phyloP scores from a whole-genome alignment of 2,888 invertebrate genomes.

The Polietes domitor region DNA sequence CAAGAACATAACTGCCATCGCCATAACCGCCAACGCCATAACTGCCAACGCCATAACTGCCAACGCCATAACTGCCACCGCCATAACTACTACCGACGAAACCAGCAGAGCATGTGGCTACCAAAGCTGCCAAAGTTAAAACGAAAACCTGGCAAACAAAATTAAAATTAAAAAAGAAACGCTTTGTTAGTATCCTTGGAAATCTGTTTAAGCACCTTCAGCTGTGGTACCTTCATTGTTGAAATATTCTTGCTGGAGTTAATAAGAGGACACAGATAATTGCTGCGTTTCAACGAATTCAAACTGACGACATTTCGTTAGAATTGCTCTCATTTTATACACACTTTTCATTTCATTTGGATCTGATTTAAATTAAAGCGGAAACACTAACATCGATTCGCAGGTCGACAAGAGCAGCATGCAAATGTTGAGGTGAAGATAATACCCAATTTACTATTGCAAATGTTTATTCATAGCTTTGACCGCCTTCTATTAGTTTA shows the following conservation, averaged over 20 bases:
- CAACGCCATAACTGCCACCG: slow-evolving; percentile 35
- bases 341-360: too few species aligned
- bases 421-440: too few species aligned
- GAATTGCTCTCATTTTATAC: not conserved
- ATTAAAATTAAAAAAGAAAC: not conserved
- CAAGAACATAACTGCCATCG: too few species aligned
- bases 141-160: slow-evolving; percentile 51
- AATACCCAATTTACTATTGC: too few species aligned
- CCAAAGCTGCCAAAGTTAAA: slow-evolving; percentile 56
- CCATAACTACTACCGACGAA: slow-evolving; percentile 63
- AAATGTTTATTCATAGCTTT: too few species aligned
- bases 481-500: too few species aligned
- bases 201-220: not conserved
- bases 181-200: too few species aligned
- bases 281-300: not conserved
- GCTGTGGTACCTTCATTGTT: not conserved
- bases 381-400: too few species aligned
- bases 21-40: slow-evolving; percentile 65
- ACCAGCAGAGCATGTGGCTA: slow-evolving; percentile 63
- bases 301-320: not conserved
- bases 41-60: slow-evolving; percentile 56
- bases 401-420: too few species aligned
- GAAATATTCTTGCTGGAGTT: not conserved
- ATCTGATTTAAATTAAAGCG: too few species aligned
- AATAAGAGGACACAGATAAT: not conserved